Evolutionary conservation across 2,888 invertebrate species (phyloP), one percentile per base, ranked within the genome.

Genomic region (Campoplex nolae): DNA sequence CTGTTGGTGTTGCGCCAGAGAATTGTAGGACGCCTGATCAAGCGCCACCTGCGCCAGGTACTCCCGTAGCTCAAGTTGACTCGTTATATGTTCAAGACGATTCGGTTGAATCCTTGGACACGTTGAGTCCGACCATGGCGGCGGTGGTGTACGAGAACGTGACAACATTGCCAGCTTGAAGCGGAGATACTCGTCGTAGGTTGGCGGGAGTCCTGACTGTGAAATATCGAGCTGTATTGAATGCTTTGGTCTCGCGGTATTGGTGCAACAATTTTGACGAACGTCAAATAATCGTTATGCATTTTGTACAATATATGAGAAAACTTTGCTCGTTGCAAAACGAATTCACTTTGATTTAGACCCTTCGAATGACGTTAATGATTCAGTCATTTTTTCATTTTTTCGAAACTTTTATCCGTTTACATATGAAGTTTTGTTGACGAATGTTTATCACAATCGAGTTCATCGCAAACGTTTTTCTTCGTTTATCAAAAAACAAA

Each of bases 71-170:
- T 93, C 94, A 4, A 92, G 91, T 71, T 93, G 93, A 75, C 91
- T 93, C 38, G 91, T 90, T 78, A 92, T 75, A 11, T 92, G 86
- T 35, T 94, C 92, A 48, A 92, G 92, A 62, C 93, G 92, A 32
- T 90, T 85, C 54, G 92, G 92, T 32, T 91, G 91, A 35, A 91
- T 89, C 71, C 70, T 83, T 76, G 70, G 89, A 54, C 76, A 86
- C 35, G 90, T 84, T 1, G 93, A 92, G 62, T 94, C 93, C 45
- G 94, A 92, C 94, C 94, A 94, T 0, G 94, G 94, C 4, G 94
- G 94, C 1, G 94, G 94, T 4, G 94, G 94, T 13, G 94, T 94
- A 74, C 93, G 94, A 13, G 94, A 94, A n/a, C 94, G 94, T 8
- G 93, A 90, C 38, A 92, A 85, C 91, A 93, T 90, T 58, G 92